Base-by-base conservation (phyloP, 2,113 vertebrate genomes). In the Cephalopterus ornatus region DNA sequence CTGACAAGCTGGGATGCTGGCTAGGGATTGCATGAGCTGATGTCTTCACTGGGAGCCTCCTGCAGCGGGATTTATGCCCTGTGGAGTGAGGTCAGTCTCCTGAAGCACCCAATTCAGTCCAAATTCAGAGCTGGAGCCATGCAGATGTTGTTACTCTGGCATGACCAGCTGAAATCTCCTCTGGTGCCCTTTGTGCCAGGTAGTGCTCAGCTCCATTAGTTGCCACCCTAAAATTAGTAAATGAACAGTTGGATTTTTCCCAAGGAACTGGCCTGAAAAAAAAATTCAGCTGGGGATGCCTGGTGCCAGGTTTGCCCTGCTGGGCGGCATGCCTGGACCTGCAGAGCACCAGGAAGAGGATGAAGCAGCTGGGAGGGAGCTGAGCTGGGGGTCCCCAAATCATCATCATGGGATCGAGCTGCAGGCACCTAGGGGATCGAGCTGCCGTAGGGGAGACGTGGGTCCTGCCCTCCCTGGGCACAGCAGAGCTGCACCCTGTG, bases 381-480 rank as follows among this genome's bases (percentile, higher is more conserved):
- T 35, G 68, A 8, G 23, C 55, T 62, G 28, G 28, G 50, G 20
- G 11, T 56, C 39, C 56, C 32, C 1, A 0, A 33, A 10, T 55
- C 0, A 0, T 22, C 3, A 1, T 71, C 0, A 0, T 3, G 0
- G 0, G 12, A 44, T 23, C 3, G 2, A 75, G 37, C 46, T 0
- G 0, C 24, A 61, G 32, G 63, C 24, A 35, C 17, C 18, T 32
- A 27, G 73, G 59, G 53, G 32, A 53, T 66, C n/a, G 59, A 86
- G 53, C 68, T 77, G 47, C 80, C 6, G 0, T 2, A 9, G 32
- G 32, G 58, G 5, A 39, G 28, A 47, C n/a, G 33, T 0, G 4
- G 18, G 21, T 79, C 35, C 71, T 82, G 11, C 27, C 56, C 7
- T 35, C 67, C 39, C 39, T 46, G 28, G 8, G 32, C 58, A 19